Evolutionary conservation across 2,113 vertebrate genomes (phyloP).

Genomic region (Myotis brandtii): DNA sequence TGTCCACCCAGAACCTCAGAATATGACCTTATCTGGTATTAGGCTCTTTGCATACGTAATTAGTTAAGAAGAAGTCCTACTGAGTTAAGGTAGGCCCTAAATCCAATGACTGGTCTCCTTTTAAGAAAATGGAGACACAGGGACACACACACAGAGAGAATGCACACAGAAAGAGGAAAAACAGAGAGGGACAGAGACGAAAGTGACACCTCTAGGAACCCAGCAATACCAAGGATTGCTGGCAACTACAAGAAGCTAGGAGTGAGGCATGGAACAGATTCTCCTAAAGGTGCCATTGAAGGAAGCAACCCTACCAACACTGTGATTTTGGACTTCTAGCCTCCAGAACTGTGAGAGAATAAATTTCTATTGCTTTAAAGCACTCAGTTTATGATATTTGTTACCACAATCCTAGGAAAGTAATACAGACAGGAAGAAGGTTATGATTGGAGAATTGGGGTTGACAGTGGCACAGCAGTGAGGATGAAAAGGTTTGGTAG

Average conservation of each 20-base stretch:
- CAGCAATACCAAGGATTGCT: not conserved
- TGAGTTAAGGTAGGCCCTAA: not conserved
- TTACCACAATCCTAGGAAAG: not conserved
- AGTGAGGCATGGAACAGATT: not conserved
- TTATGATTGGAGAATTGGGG: not conserved
- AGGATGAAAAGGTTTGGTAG: not conserved
- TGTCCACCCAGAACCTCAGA: not conserved
- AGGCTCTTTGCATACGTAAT: not conserved
- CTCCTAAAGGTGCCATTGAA: not conserved
- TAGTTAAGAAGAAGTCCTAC: not conserved
- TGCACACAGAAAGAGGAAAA: not conserved
- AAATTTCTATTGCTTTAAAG: not conserved
- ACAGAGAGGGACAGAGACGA: not conserved
- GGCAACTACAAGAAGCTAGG: not conserved
- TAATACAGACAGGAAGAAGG: not conserved
- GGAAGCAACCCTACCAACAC: not conserved
- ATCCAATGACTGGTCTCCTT: not conserved
- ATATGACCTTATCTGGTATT: not conserved
- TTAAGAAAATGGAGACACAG: not conserved
- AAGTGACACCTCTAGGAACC: not conserved
- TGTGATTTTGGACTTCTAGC: not conserved
- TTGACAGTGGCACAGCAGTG: not conserved
- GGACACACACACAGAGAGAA: not conserved
- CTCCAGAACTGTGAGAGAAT: not conserved
- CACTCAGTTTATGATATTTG: not conserved